A percentile compares a stretch with the other conserved stretches of the same genome.
phyloP scores from a whole-genome alignment of 1,140 invertebrate genomes.

The Ridgeia piscesae region DNA sequence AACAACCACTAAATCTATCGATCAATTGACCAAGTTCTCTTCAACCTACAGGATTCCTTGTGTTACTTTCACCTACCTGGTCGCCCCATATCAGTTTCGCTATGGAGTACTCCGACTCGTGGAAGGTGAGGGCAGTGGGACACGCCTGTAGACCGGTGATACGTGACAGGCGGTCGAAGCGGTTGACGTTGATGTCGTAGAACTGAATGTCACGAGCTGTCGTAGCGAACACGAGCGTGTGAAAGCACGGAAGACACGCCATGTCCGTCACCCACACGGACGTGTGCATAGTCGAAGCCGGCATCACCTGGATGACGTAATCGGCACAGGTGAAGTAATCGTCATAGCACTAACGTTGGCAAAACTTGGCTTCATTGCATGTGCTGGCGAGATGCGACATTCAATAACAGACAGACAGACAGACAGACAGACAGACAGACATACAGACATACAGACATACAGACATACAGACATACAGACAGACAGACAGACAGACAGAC shows the following conservation, averaged over 20 bases:
- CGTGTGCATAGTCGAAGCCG: neutral
- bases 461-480: too few species aligned
- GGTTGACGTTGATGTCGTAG: conserved; percentile 48
- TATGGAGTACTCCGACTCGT: neutral
- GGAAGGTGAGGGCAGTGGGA: neutral
- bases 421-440: too few species aligned
- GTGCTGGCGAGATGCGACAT: too few species aligned
- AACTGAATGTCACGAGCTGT: conserved; percentile 55
- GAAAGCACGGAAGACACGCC: conserved; percentile 53
- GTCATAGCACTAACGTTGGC: too few species aligned
- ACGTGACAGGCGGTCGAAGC: conserved; percentile 33
- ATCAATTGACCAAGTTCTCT: neutral
- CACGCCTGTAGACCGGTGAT: neutral
- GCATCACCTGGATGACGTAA: neutral
- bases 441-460: too few species aligned
- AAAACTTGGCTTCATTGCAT: too few species aligned
- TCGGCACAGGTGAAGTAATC: too few species aligned
- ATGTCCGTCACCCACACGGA: conserved; percentile 54
- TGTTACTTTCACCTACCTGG: neutral
- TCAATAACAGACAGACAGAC: too few species aligned
- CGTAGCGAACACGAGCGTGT: conserved; percentile 50
- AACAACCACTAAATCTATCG: too few species aligned
- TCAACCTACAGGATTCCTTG: neutral
- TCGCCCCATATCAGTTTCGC: neutral
- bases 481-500: too few species aligned